Conservation (phyloP, 2,797 vertebrate species). For the Remorina albescens region DNA sequence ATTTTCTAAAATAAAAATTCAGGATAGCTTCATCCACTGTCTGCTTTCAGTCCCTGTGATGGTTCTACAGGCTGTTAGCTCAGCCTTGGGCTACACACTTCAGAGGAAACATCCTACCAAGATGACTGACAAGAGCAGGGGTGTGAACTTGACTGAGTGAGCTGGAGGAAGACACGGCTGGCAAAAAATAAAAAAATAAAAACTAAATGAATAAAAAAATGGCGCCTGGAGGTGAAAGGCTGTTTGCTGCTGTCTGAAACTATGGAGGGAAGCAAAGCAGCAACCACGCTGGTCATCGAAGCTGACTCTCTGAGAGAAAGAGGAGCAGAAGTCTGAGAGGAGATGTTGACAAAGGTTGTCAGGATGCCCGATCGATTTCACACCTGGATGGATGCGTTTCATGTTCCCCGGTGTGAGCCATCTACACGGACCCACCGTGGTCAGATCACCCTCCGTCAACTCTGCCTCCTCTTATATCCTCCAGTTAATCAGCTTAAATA, state of each 20-base stretch:
- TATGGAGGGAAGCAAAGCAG: neutral
- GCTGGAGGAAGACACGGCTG: neutral
- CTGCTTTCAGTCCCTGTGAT: neutral
- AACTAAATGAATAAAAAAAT: slow-evolving; percentile 9
- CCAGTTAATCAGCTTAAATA: neutral
- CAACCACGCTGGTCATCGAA: neutral
- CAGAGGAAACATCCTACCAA: slow-evolving; percentile 20
- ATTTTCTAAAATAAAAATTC: neutral
- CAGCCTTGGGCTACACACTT: slow-evolving; percentile 23
- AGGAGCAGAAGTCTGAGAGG: slow-evolving; percentile 30
- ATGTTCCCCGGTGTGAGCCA: slow-evolving; percentile 12
- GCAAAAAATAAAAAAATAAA: slow-evolving; percentile 10
- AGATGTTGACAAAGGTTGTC: slow-evolving; percentile 57
- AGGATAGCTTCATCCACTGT: neutral
- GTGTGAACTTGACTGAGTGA: slow-evolving; percentile 16
- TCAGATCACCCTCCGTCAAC: slow-evolving; percentile 25
- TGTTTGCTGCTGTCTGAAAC: slow-evolving; percentile 2
- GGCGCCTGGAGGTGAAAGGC: slow-evolving; percentile 20
- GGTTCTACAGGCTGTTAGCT: slow-evolving; percentile 3
- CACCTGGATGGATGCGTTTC: slow-evolving; percentile 55
- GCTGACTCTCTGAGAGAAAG: slow-evolving; percentile 25
- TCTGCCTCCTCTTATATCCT: neutral
- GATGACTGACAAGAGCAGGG: slow-evolving; percentile 14
- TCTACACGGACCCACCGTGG: slow-evolving; percentile 29
- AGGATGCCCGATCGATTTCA: slow-evolving; percentile 45